Evolutionary conservation across 2,797 vertebrate species (phyloP).

Genomic region (Aphelocoma californica): DNA sequence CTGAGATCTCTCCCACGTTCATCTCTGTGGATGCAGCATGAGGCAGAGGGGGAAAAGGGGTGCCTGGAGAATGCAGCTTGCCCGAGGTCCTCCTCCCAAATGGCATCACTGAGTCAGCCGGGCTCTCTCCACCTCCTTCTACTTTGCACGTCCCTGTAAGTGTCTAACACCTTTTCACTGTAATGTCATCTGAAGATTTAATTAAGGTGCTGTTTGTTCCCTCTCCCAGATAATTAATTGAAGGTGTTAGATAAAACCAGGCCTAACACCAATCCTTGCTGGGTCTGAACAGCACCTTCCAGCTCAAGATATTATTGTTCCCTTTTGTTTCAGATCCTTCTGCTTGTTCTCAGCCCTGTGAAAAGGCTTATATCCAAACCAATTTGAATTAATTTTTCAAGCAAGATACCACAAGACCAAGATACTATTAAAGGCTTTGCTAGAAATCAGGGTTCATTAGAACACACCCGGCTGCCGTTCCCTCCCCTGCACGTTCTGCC

Average conservation of each 20-base stretch:
- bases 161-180: constrained; percentile 62
- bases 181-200: constrained; percentile 68
- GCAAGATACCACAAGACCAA: constrained; percentile 26
- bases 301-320: constrained; percentile 50
- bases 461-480: neutral
- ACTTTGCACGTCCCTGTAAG: neutral
- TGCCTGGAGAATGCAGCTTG: neutral
- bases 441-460: constrained; percentile 51
- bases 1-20: fast-evolving
- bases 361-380: constrained; percentile 47
- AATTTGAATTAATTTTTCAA: constrained; percentile 62
- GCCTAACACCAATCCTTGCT: constrained; percentile 6
- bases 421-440: constrained; percentile 53
- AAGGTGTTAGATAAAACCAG: constrained; percentile 61
- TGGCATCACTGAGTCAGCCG: neutral
- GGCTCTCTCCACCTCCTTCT: neutral
- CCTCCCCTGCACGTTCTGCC: constrained; percentile 21
- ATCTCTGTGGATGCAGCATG: neutral
- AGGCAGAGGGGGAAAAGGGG: neutral
- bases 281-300: constrained; percentile 18
- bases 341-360: constrained; percentile 20
- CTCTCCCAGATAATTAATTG: constrained; percentile 67
- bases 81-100: neutral
- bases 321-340: constrained; percentile 54
- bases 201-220: constrained; percentile 68